Conservation (phyloP, 1,140 invertebrate species). For the Hyles euphorbiae region DNA sequence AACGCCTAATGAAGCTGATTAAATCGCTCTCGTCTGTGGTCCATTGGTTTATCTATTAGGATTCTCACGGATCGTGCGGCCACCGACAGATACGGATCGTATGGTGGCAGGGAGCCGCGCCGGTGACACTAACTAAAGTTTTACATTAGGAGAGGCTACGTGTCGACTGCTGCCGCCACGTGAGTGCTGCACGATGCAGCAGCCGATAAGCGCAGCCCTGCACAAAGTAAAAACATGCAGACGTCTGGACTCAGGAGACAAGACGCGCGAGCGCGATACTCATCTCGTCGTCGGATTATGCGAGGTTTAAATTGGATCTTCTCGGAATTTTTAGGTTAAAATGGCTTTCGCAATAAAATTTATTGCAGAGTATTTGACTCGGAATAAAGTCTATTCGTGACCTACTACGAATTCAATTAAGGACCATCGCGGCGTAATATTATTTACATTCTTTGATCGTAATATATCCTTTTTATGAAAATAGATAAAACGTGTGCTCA, state of each 20-base stretch:
- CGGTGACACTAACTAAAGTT: conserved; percentile 32
- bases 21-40: conserved; percentile 39
- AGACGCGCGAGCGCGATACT: conserved; percentile 38
- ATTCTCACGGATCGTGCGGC: conserved; percentile 47
- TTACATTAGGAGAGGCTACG: conserved; percentile 32
- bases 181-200: not conserved
- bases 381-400: conserved; percentile 42
- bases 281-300: conserved; percentile 57
- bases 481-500: not conserved
- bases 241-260: conserved; percentile 6
- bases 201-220: conserved; percentile 13
- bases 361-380: conserved; percentile 58
- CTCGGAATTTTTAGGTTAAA: conserved; percentile 64
- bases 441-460: conserved; percentile 33
- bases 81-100: conserved; percentile 38
- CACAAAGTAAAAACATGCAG: conserved; percentile 6
- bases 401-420: conserved; percentile 41
- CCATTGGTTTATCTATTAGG: conserved; percentile 37
- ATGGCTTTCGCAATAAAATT: conserved; percentile 57
- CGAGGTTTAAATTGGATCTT: conserved; percentile 64
- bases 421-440: conserved; percentile 34
- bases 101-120: conserved; percentile 15
- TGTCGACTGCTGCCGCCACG: conserved; percentile 7
- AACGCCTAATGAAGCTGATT: conserved; percentile 56
- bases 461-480: conserved; percentile 4